phyloP scores from a whole-genome alignment of 2,113 vertebrate genomes.

The Garra rufa region DNA sequence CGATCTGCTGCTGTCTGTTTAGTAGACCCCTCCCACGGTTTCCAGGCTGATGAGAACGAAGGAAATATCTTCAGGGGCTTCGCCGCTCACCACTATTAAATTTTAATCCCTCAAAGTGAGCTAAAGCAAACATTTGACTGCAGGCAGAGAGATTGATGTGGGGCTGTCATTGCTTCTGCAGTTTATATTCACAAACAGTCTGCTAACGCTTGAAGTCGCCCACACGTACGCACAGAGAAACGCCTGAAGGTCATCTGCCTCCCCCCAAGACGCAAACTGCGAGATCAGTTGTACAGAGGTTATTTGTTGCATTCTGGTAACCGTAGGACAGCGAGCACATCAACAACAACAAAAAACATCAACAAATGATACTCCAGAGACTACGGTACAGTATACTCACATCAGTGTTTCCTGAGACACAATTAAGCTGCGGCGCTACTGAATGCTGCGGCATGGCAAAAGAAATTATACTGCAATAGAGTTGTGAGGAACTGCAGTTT shows the following conservation, averaged over 20 bases:
- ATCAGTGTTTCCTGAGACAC: neutral
- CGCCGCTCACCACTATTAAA: conserved; percentile 48
- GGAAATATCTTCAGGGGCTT: conserved; percentile 39
- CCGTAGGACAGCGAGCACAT: neutral
- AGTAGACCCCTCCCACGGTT: neutral
- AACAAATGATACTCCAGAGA: conserved; percentile 5
- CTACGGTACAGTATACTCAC: neutral
- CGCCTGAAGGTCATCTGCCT: conserved; percentile 42
- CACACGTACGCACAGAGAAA: conserved; percentile 1
- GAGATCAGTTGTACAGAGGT: neutral
- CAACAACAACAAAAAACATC: neutral
- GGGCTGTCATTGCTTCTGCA: conserved; percentile 42
- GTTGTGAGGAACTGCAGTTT: neutral
- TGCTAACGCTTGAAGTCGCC: conserved; percentile 6
- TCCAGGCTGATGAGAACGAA: neutral
- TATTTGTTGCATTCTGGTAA: conserved; percentile 13
- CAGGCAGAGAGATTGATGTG: conserved; percentile 59
- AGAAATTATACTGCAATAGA: neutral
- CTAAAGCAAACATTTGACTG: conserved; percentile 60
- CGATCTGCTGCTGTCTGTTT: conserved; percentile 27
- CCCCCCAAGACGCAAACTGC: neutral
- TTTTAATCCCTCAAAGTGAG: conserved; percentile 51
- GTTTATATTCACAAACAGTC: conserved; percentile 49
- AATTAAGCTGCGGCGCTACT: neutral
- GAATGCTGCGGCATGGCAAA: neutral